These are phyloP conservation scores for Argyrosomus regius DNA, from an alignment of 2,797 vertebrate genomes.

Conservation along the genomic window DNA sequence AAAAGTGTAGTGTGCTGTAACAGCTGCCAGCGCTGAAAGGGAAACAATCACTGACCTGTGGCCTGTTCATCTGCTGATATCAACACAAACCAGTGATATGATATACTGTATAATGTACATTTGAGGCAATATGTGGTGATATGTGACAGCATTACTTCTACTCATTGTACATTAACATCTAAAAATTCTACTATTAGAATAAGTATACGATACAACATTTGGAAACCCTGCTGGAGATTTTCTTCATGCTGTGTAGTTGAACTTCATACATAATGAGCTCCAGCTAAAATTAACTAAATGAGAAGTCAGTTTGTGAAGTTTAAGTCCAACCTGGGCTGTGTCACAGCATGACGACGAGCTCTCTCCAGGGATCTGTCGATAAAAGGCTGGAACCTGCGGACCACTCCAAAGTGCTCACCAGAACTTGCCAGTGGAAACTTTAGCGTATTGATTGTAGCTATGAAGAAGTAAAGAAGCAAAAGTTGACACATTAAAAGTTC, in stretches of 20 bases:
- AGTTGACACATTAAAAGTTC: slow-evolving; percentile 24
- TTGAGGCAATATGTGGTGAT: background rate
- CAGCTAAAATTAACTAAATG: slow-evolving; percentile 26
- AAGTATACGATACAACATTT: slow-evolving; percentile 26
- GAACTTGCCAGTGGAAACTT: slow-evolving; percentile 90
- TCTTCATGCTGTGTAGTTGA: slow-evolving; percentile 32
- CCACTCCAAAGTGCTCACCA: slow-evolving; percentile 89
- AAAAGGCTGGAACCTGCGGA: slow-evolving; percentile 89
- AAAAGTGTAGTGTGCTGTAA: slow-evolving; percentile 51
- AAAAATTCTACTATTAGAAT: slow-evolving; percentile 3
- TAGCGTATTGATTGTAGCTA: slow-evolving; percentile 88
- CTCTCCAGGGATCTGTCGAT: slow-evolving; percentile 88
- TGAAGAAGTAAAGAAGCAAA: slow-evolving; percentile 3
- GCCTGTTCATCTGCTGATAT: slow-evolving; percentile 53
- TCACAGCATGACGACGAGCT: slow-evolving; percentile 81
- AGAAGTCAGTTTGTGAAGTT: slow-evolving; percentile 26
- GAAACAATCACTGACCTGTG: slow-evolving; percentile 58
- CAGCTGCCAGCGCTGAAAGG: slow-evolving; percentile 46
- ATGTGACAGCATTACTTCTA: background rate
- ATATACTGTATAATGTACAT: background rate
- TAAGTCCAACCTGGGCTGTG: slow-evolving; percentile 88
- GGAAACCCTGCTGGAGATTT: slow-evolving; percentile 20
- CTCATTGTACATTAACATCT: slow-evolving; percentile 14
- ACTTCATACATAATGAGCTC: slow-evolving; percentile 23
- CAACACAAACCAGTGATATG: slow-evolving; percentile 25